Evolutionary conservation across 2,113 vertebrate genomes (phyloP).

Genomic region (Rhineura floridana): DNA sequence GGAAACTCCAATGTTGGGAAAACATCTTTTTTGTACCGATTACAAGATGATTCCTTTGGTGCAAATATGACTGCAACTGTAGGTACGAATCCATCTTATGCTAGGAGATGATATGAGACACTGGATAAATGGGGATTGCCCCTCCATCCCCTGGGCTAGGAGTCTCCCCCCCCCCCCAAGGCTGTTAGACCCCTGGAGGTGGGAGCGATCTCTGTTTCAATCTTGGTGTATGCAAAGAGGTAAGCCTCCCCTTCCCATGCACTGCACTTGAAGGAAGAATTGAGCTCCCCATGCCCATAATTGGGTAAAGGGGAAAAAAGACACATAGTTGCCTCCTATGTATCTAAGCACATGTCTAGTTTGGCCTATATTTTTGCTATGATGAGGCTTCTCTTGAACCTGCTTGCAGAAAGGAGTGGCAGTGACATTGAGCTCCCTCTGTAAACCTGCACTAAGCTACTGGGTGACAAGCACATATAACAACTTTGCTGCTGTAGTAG

Average conservation of each 20-base stretch:
- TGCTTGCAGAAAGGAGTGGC: not conserved
- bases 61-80: constrained; percentile 76
- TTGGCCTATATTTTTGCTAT: not conserved
- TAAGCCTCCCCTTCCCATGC: not conserved
- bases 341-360: not conserved
- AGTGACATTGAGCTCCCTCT: not conserved
- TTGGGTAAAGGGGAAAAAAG: not conserved
- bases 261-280: not conserved
- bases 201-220: not conserved
- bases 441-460: not conserved
- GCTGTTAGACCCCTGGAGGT: too few relatives aligned
- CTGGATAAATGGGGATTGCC: not conserved
- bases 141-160: not conserved
- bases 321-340: not conserved
- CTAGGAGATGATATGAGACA: not conserved
- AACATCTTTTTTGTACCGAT: constrained; percentile 86
- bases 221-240: not conserved
- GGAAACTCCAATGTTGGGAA: constrained; percentile 92
- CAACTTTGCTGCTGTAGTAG: not conserved
- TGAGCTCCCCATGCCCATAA: not conserved
- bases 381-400: not conserved
- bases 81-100: constrained; percentile 77
- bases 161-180: too few relatives aligned
- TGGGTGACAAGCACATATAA: not conserved
- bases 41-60: constrained; percentile 78